Evolutionary conservation across 2,797 vertebrate genomes (phyloP).

Genomic region (Remorina albescens): DNA sequence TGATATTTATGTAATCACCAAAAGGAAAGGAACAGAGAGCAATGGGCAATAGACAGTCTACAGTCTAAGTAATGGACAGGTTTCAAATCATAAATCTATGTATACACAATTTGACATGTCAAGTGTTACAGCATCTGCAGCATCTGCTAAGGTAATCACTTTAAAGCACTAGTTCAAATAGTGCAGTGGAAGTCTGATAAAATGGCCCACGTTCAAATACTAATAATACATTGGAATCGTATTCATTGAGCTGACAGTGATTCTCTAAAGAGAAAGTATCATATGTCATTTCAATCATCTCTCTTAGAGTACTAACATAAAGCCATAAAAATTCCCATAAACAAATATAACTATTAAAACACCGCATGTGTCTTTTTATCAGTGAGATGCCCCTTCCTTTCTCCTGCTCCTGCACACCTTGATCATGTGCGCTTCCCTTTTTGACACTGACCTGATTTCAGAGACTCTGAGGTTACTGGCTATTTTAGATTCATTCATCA

Average conservation of each 20-base stretch:
- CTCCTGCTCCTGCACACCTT: not conserved
- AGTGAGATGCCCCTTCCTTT: not conserved
- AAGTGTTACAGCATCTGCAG: slow-evolving; percentile 6
- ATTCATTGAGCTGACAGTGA: not conserved
- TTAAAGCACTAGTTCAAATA: not conserved
- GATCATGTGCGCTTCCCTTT: not conserved
- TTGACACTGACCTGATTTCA: not conserved
- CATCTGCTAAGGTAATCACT: slow-evolving; percentile 17
- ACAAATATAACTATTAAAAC: not conserved
- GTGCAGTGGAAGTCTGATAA: not conserved
- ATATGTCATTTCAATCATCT: not conserved
- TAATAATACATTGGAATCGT: not conserved
- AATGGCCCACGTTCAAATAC: not conserved
- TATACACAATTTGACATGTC: slow-evolving; percentile 11
- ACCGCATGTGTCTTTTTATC: not conserved
- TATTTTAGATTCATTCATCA: not conserved
- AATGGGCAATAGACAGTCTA: not conserved
- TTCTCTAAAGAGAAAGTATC: not conserved
- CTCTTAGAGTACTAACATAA: not conserved
- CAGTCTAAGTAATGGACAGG: not conserved
- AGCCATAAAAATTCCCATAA: not conserved
- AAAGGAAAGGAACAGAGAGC: not conserved
- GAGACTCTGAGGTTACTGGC: not conserved
- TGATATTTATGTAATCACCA: not conserved
- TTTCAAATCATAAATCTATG: not conserved